Conservation (phyloP, 2,888 invertebrate genomes). For the Drosophila cognata region DNA sequence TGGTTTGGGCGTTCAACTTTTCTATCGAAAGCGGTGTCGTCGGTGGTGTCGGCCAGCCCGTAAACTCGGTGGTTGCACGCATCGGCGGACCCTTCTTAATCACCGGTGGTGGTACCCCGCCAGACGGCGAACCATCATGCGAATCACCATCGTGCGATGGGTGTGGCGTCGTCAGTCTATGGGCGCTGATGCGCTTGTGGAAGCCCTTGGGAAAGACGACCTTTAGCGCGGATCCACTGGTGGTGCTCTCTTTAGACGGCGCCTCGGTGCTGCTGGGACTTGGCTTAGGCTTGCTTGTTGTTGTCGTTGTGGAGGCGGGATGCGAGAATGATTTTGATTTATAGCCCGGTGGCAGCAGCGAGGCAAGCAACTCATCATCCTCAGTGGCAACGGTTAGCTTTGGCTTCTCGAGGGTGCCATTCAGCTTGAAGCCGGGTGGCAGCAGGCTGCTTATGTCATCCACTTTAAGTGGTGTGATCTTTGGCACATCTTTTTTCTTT, state of each 20-base stretch:
- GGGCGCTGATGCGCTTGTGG: constrained; percentile 86
- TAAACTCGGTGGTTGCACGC: constrained; percentile 95
- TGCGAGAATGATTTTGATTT: constrained; percentile 82
- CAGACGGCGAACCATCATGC: constrained; percentile 84
- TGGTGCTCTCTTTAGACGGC: constrained; percentile 76
- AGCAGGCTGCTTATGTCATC: constrained; percentile 88
- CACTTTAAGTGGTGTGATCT: constrained; percentile 77
- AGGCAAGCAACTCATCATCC: constrained; percentile 75
- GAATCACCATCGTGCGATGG: constrained; percentile 80
- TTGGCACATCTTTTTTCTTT: constrained; percentile 47
- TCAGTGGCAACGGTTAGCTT: constrained; percentile 34
- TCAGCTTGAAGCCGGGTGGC: constrained; percentile 87
- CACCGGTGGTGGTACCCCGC: constrained; percentile 86
- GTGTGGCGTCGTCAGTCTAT: constrained; percentile 87
- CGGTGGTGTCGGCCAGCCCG: constrained; percentile 95
- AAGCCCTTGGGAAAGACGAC: constrained; percentile 90
- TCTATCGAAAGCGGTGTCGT: constrained; percentile 95
- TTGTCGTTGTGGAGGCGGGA: constrained; percentile 57
- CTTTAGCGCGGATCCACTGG: constrained; percentile 85
- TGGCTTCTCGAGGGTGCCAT: constrained; percentile 49
- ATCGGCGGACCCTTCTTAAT: constrained; percentile 94
- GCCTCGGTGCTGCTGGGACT: constrained; percentile 47
- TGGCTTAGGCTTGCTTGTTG: constrained; percentile 49
- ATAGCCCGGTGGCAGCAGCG: constrained; percentile 87
- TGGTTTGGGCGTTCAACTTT: constrained; percentile 87